Conservation (phyloP, 2,797 vertebrate genomes). For the Fundulus diaphanus region DNA sequence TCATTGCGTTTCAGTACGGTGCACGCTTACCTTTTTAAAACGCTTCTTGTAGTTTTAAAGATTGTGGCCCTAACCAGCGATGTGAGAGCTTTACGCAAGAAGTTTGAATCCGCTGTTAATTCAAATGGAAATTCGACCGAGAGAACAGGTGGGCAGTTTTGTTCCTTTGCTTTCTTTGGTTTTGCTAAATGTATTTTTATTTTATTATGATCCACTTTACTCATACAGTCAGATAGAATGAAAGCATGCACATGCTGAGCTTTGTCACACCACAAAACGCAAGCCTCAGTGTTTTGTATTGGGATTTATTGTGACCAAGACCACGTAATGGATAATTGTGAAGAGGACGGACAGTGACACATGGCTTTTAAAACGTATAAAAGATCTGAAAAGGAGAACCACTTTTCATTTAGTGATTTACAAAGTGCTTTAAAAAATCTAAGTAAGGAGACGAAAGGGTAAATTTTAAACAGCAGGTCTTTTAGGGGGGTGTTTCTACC, state of each 20-base stretch:
- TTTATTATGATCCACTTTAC: not conserved
- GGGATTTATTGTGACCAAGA: not conserved
- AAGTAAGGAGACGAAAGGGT: too few relatives aligned
- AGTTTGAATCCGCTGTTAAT: constrained; percentile 10
- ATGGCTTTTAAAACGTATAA: not conserved
- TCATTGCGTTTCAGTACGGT: too few relatives aligned
- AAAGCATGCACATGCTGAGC: not conserved
- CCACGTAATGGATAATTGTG: not conserved
- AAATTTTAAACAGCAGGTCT: too few relatives aligned
- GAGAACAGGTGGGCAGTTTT: constrained; percentile 9
- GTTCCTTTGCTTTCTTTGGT: not conserved
- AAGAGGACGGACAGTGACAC: not conserved
- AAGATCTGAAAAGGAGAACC: not conserved
- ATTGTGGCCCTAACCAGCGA: constrained; percentile 31
- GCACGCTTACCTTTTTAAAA: not conserved
- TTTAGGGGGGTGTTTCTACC: not conserved
- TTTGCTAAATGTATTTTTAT: not conserved
- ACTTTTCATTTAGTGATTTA: too few relatives aligned
- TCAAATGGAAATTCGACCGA: not conserved
- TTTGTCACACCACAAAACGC: not conserved
- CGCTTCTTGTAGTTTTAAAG: constrained; percentile 51
- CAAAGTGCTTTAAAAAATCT: too few relatives aligned
- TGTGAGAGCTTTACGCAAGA: constrained; percentile 9
- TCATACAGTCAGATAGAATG: not conserved
- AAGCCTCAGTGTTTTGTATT: not conserved